Base-by-base conservation (phyloP, 2,797 vertebrate species). In the Pantherophis vulpinus region DNA sequence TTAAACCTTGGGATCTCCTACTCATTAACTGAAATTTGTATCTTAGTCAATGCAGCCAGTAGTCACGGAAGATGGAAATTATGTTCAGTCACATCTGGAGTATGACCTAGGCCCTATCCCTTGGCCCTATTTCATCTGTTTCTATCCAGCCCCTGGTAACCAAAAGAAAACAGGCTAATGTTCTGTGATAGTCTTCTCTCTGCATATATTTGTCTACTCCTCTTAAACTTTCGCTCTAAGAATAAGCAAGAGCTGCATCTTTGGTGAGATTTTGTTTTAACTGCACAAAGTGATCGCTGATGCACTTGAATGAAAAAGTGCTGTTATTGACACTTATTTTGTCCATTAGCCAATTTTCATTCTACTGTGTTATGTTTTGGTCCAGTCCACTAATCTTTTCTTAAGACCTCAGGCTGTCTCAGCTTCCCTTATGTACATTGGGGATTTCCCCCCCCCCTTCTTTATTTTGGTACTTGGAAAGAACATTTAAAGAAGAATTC, bases 201-300 rank as follows among this genome's bases (percentile, higher is more conserved):
- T 83, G 29, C 61, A 4, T 11, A 42, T 27, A 88, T 88, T 54
- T 54, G 42, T 54, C 90, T 32, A 79, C 37, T 59, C 51, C 55
- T 42, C 56, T 91, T 55, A 29, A 88, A 63, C 63, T 59, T 51
- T 42, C 79, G 20, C 32, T 91, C n/a, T 86, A 63, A 60, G 0
- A 23, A 70, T 27, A 94, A 66, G 27, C 94, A 55, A 86, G 66
- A 55, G 79, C 86, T 88, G 55, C 47, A 89, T 93, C 94, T 47
- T 91, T 91, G 89, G 61, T 37, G 32, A 60, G 63, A 87, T 58
- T 9, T 51, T 2, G 4, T 74, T 94, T 70, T 54, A 0, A 0
- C 4, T 92, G 0, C 12, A 20, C n/a, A 89, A 16, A 90, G 93
- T 12, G 61, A 87, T 90, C 89, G 93, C 74, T 0, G 0, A 92